Evolutionary conservation across 2,888 invertebrate species (phyloP).

Genomic region (Oscheius sp.): DNA sequence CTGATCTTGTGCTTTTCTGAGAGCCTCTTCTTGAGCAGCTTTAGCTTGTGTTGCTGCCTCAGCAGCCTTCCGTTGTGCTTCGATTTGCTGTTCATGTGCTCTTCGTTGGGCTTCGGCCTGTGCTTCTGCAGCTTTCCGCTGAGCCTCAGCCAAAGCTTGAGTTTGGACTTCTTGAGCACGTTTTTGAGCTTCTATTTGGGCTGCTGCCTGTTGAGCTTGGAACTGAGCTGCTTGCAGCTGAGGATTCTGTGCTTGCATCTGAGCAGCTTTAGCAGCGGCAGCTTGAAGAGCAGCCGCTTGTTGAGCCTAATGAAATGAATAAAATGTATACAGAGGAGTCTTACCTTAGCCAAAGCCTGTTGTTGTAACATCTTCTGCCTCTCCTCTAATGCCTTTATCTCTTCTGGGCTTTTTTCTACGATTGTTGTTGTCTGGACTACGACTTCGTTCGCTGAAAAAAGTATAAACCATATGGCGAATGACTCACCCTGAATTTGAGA

Average conservation of each 20-base stretch:
- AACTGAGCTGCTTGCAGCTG: slow-evolving; percentile 27
- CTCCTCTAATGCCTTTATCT: slow-evolving; percentile 46
- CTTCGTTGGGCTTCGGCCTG: slow-evolving; percentile 25
- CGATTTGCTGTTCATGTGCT: slow-evolving; percentile 20
- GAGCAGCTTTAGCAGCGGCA: slow-evolving; percentile 48
- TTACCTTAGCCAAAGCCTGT: slow-evolving; percentile 43
- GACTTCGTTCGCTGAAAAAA: slow-evolving; percentile 43
- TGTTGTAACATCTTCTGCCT: slow-evolving; percentile 44
- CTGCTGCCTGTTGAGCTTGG: slow-evolving; percentile 26
- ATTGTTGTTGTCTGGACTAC: slow-evolving; percentile 32
- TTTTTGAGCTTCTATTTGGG: slow-evolving; percentile 32
- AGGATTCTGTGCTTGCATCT: slow-evolving; percentile 34
- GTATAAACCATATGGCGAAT: too few species aligned
- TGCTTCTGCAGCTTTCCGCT: slow-evolving; percentile 24
- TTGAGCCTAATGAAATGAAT: slow-evolving; percentile 29
- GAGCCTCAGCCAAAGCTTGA: slow-evolving; percentile 30
- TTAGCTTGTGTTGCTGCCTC: slow-evolving; percentile 31
- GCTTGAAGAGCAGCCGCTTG: slow-evolving; percentile 53
- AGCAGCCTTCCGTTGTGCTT: slow-evolving; percentile 27
- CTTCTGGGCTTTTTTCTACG: slow-evolving; percentile 43
- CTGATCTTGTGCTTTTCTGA: slow-evolving; percentile 30
- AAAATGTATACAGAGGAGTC: neutral
- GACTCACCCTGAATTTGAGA: slow-evolving; percentile 45
- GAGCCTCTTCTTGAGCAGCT: slow-evolving; percentile 41
- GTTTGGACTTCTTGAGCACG: slow-evolving; percentile 30